Base-by-base conservation (phyloP, 2,797 vertebrate genomes). In the Enoplosus armatus region DNA sequence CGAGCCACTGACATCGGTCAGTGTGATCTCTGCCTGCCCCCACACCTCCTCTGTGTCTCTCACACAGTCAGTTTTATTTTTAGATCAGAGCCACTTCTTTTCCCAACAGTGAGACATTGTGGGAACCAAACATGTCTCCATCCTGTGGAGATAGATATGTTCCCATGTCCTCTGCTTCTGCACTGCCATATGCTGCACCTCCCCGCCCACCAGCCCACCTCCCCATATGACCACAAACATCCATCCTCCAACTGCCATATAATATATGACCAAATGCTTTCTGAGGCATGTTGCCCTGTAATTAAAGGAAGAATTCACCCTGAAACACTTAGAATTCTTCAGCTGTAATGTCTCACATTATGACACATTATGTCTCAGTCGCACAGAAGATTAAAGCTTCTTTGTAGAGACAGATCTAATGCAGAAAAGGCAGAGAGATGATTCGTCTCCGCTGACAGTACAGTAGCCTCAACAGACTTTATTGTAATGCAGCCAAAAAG, bases 1-100 rank as follows among this genome's bases (percentile, higher is more conserved):
- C 95, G 98, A 81, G 98, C 98, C 33, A 99, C 97, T 41, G 98
- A 99, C 93, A 99, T 99, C 91, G 98, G 98, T 99, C 87, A 93
- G 95, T 85, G 35, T 50, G 26, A 63, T 55, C 65, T 58, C 47
- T 26, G 45, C 33, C 45, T 15, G 5, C 29, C 51, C 62, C 51
- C 50, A n/a, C 51, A 53, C 59, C 22, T 54, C 74, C 70, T 55
- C 65, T 12, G 11, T 53, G 31, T 43, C 29, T 33, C 65, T 64
- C 61, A 45, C 65, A 58, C 11, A 2, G 31, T 50, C 22, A 35
- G 27, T 55, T 45, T 65, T 82, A 51, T 84, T 85, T 85, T 79
- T 81, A 70, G 58, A 82, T 62, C 65, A 47, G 10, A 81, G 64
- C 12, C 18, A 16, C 37, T 33, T 73, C 51, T 62, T 82, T 47